Base-by-base conservation (phyloP, 2,113 vertebrate species). In the Rhagologus leucostigma region DNA sequence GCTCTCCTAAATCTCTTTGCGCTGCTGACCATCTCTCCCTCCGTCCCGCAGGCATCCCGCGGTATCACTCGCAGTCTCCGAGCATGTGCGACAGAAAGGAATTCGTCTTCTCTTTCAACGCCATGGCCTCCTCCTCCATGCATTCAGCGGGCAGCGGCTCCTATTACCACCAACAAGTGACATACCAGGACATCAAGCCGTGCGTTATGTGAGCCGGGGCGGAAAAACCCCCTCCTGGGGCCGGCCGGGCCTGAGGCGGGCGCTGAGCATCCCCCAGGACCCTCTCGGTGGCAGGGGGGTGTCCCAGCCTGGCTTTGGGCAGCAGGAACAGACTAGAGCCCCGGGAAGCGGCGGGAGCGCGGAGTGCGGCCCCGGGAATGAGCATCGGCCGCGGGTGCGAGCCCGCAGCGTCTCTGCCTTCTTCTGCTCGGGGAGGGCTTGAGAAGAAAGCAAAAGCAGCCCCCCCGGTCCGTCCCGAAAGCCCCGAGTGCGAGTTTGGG, bases 31-130 rank as follows among this genome's bases (percentile, higher is more conserved):
- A 21, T 93, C 26, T 94, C 60, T 77, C 27, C 42, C 55, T 44
- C 24, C 29, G 65, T 94, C 92, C 81, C n/a, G 5, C 97, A 99
- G 99, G 99, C 96, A 99, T 99, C 94, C 99, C 99, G 41, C 98
- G 99, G 96, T 99, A 99, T 97, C 99, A 99, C 92, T 99, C 99
- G 37, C 99, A 99, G 98, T 99, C 99, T 32, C 99, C 99, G 70
- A 99, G 99, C 96, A 99, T 99, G 99, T 99, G 99, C 79, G 99
- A 99, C 98, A 97, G 99, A 84, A 99, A 99, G 96, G 99, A 99
- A 97, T 99, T 99, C 86, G 99, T 99, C 97, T 99, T 99, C 98
- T 99, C 99, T 89, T 99, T 99, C 98, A 99, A 99, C 96, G 99
- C 99, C 97, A 99, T 99, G 99, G 99, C 99, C 59, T 99, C 99